Conservation (phyloP, 2,888 invertebrate genomes). For the Anodontia alba region DNA sequence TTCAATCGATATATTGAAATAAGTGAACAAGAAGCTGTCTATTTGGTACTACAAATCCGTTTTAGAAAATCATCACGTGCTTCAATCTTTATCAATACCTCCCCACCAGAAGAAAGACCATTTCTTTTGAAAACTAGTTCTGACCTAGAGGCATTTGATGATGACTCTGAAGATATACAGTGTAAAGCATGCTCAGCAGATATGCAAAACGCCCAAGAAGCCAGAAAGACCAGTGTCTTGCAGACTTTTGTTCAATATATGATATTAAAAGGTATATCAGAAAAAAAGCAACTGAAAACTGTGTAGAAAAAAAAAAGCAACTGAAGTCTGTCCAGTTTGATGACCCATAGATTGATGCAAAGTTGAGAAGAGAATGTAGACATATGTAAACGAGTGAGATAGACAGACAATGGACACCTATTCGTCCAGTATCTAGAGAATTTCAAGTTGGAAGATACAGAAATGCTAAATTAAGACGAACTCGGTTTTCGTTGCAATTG, state of each 20-base stretch:
- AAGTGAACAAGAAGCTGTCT: no score
- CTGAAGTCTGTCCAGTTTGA: conserved; percentile 36
- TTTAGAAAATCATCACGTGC: no score
- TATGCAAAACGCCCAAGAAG: not conserved
- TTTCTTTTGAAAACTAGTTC: no score
- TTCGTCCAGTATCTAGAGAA: conserved; percentile 24
- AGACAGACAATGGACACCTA: conserved; percentile 40
- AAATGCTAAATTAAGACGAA: conserved; percentile 24
- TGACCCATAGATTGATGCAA: conserved; percentile 25
- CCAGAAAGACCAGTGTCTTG: not conserved
- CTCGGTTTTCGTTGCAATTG: conserved; percentile 39
- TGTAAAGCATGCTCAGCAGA: not conserved
- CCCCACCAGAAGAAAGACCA: no score
- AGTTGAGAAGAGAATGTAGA: conserved; percentile 16
- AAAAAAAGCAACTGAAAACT: no score
- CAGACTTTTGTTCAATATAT: not conserved
- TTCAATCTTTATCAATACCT: no score
- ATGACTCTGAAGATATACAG: no score
- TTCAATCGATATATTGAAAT: no score
- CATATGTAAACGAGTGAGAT: conserved; percentile 24
- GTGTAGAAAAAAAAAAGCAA: conserved; percentile 12
- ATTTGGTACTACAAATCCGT: no score
- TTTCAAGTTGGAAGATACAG: conserved; percentile 29
- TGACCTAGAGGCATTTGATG: no score
- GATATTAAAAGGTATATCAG: no score